A percentile compares a stretch with the other conserved stretches of the same genome.
Conservation (phyloP, 2,888 invertebrate species). For the Drosophila tanythrix region DNA sequence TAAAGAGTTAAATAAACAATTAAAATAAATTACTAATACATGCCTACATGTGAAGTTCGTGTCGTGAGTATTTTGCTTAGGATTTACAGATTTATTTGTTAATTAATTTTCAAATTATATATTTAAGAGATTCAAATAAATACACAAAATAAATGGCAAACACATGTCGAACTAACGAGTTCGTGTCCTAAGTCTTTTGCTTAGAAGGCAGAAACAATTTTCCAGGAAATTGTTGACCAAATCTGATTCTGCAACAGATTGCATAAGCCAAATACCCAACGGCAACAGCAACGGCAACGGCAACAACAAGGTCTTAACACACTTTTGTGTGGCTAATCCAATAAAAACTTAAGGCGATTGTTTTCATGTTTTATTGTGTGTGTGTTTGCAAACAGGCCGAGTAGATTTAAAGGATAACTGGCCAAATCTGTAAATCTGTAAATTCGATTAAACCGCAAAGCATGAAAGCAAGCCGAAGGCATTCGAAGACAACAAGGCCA, state of each 20-base stretch:
- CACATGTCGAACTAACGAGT: slow-evolving; percentile 16
- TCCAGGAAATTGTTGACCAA: slow-evolving; percentile 57
- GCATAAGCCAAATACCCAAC: slow-evolving; percentile 45
- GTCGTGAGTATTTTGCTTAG: background rate
- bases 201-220: slow-evolving; percentile 38
- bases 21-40: background rate
- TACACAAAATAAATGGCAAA: background rate
- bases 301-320: slow-evolving; percentile 59
- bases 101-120: background rate
- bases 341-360: slow-evolving; percentile 64
- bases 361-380: slow-evolving; percentile 9
- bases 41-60: background rate
- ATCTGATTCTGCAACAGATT: slow-evolving; percentile 29
- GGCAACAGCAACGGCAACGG: background rate
- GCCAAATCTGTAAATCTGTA: slow-evolving; percentile 59
- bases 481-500: slow-evolving; percentile 30
- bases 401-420: slow-evolving; percentile 48
- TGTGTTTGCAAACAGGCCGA: slow-evolving; percentile 70
- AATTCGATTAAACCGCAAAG: slow-evolving; percentile 82
- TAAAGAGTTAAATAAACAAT: background rate
- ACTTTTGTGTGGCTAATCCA: slow-evolving; percentile 73
- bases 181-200: slow-evolving; percentile 62
- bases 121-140: background rate
- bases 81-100: background rate
- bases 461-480: slow-evolving; percentile 58